A percentile compares a stretch with the other conserved stretches of the same genome.
Evolutionary conservation across 1,140 invertebrate species (phyloP).

Genomic region (Schmidtea mediterranea): DNA sequence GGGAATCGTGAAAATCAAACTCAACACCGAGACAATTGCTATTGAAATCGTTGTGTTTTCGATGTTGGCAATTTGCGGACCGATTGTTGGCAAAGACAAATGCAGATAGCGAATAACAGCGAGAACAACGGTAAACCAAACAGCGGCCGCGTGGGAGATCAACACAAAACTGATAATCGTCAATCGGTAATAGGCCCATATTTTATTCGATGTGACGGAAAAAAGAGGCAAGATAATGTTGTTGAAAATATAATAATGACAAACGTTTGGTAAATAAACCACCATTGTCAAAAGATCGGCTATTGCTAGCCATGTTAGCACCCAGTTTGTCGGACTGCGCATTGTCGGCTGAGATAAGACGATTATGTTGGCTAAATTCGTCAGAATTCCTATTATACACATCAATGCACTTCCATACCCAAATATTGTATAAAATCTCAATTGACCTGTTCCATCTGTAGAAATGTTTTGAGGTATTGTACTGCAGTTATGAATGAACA

Average conservation of each 20-base stretch:
- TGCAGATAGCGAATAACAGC: slow-evolving; percentile 70
- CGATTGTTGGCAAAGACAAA: slow-evolving; percentile 36
- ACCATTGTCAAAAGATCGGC: slow-evolving; percentile 48
- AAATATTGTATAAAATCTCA: too few species aligned
- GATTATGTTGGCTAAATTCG: slow-evolving; percentile 52
- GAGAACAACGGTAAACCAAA: slow-evolving; percentile 60
- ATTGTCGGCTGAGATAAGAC: slow-evolving; percentile 34
- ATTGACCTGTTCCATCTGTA: too few species aligned
- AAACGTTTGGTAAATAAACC: not conserved
- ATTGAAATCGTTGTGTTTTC: slow-evolving; percentile 41
- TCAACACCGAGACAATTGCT: slow-evolving; percentile 29
- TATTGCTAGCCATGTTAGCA: slow-evolving; percentile 48
- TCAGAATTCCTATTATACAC: slow-evolving; percentile 47
- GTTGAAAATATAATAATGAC: too few species aligned
- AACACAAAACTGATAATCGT: too few species aligned
- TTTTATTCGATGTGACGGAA: too few species aligned
- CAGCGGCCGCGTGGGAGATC: slow-evolving; percentile 66
- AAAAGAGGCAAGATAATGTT: too few species aligned
- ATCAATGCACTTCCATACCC: slow-evolving; percentile 45
- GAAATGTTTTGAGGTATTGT: too few species aligned
- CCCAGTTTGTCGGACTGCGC: slow-evolving; percentile 36
- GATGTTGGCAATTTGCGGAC: slow-evolving; percentile 38
- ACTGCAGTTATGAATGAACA: too few species aligned
- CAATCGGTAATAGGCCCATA: too few species aligned
- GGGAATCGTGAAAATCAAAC: not conserved